phyloP scores from a whole-genome alignment of 1,140 invertebrate species.

The Listronotus oregonensis region DNA sequence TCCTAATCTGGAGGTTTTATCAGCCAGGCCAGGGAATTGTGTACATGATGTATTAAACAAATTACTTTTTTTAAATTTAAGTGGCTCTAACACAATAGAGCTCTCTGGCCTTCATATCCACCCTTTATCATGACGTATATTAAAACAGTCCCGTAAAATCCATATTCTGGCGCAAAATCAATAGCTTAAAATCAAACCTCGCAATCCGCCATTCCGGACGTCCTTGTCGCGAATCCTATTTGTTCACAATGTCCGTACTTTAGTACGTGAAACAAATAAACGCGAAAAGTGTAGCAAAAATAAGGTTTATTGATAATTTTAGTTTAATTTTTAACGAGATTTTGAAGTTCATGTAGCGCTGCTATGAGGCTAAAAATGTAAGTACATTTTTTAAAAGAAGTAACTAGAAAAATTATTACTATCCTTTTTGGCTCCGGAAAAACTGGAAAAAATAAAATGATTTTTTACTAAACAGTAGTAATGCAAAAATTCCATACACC shows the following conservation, averaged over 20 bases:
- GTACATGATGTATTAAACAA: no score
- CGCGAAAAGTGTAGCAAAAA: neutral
- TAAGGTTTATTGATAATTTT: neutral
- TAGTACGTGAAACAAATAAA: neutral
- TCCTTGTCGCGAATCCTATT: neutral
- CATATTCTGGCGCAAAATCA: slow-evolving; percentile 31
- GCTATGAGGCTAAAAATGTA: slow-evolving; percentile 31
- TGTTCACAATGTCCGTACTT: neutral
- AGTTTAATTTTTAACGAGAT: neutral
- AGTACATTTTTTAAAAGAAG: neutral
- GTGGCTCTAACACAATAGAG: no score
- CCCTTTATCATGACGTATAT: no score
- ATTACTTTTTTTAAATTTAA: no score
- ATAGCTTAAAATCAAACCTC: slow-evolving; percentile 5
- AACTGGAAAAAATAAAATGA: no score
- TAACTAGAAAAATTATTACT: neutral
- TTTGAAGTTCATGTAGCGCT: neutral
- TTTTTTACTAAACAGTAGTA: no score
- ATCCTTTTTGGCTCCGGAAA: no score
- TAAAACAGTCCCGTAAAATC: slow-evolving; percentile 19
- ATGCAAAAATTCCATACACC: no score
- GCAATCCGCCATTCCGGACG: slow-evolving; percentile 9
- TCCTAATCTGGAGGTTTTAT: no score
- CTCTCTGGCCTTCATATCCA: no score
- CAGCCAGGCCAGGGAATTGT: no score